Percentiles rank a stretch among this genome's conserved stretches.
Conservation (phyloP, 2,113 vertebrate genomes). For the Oncorhynchus keta region DNA sequence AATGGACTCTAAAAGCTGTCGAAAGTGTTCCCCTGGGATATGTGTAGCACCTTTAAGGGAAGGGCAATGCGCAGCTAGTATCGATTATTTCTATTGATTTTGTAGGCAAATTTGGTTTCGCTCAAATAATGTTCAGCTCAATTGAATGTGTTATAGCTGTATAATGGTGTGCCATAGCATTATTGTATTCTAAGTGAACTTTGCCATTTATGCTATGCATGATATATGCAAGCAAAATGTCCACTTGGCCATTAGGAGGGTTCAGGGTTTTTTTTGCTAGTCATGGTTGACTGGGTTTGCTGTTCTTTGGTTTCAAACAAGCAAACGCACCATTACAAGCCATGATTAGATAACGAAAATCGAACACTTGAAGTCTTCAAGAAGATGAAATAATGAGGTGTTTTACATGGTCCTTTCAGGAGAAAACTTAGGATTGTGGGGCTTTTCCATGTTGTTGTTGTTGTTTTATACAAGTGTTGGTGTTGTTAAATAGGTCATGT, state of each 20-base stretch:
- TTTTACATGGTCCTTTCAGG: too few relatives aligned
- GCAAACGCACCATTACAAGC: background rate
- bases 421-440: too few relatives aligned
- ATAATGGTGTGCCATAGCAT: background rate
- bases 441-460: too few relatives aligned
- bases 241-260: background rate
- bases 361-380: background rate
- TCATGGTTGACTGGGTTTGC: background rate
- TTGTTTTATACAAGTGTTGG: too few relatives aligned
- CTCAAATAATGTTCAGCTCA: background rate
- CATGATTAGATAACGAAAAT: background rate
- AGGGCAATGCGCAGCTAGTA: background rate
- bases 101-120: background rate
- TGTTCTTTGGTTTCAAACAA: background rate
- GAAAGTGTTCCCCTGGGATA: too few relatives aligned
- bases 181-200: background rate
- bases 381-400: too few relatives aligned
- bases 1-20: too few relatives aligned
- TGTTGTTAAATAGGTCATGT: too few relatives aligned
- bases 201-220: background rate
- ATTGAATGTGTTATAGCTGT: background rate
- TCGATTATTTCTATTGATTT: background rate
- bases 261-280: background rate
- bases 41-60: background rate
- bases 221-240: background rate